Evolutionary conservation across 2,888 invertebrate genomes (phyloP).

Genomic region (Diarsia rubi): DNA sequence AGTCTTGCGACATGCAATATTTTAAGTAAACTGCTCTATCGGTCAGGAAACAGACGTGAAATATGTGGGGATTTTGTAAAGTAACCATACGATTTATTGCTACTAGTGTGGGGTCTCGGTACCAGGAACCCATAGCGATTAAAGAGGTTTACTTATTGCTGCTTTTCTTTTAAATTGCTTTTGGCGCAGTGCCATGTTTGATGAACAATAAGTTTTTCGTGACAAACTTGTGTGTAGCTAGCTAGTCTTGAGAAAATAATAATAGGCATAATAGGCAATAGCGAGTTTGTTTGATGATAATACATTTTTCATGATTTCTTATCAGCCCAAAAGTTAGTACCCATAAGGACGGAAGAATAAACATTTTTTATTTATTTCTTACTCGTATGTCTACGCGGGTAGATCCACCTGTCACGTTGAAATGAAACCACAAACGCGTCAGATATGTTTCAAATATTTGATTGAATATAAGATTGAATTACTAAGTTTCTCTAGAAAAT

Average conservation of each 20-base stretch:
- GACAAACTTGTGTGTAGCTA: background rate
- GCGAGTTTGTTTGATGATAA: background rate
- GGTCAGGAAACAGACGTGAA: conserved; percentile 50
- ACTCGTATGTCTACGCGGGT: background rate
- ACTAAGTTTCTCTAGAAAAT: background rate
- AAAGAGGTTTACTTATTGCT: conserved; percentile 14
- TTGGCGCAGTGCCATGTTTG: conserved; percentile 38
- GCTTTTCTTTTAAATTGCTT: conserved; percentile 10
- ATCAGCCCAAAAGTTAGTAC: background rate
- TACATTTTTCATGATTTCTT: background rate
- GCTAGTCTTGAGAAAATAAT: background rate
- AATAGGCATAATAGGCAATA: background rate
- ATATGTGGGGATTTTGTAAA: conserved; percentile 58
- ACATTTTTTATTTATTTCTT: background rate
- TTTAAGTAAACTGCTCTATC: conserved; percentile 52
- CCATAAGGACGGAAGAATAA: background rate
- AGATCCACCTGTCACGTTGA: conserved; percentile 12
- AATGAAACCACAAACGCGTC: conserved; percentile 23
- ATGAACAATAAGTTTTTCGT: background rate
- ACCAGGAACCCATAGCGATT: conserved; percentile 48
- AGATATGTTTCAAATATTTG: background rate
- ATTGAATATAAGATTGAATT: background rate
- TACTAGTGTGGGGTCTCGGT: conserved; percentile 23
- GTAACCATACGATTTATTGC: conserved; percentile 44
- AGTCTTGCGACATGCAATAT: conserved; percentile 52